A percentile compares a stretch with the other conserved stretches of the same genome.
Evolutionary conservation across 2,797 vertebrate genomes (phyloP).

Genomic region (Spinus pinus): DNA sequence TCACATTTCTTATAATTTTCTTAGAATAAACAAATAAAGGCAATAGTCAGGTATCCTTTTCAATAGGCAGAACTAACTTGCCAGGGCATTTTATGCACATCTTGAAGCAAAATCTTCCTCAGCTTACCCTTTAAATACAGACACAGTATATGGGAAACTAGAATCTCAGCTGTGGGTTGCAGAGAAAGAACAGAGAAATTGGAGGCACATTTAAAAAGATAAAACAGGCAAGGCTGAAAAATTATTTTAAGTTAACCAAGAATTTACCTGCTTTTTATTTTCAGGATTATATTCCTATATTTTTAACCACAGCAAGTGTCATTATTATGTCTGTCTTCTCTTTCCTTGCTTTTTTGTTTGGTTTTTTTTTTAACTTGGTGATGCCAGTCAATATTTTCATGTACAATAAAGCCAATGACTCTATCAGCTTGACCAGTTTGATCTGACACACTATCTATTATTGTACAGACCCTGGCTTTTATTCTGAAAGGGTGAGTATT

Average conservation of each 20-base stretch:
- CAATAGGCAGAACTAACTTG: neutral
- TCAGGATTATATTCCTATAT: neutral
- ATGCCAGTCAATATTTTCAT: neutral
- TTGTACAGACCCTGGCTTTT: neutral
- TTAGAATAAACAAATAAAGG: neutral
- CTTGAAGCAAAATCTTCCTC: neutral
- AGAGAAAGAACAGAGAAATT: neutral
- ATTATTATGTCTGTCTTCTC: neutral
- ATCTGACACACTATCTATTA: neutral
- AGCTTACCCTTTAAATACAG: rapidly evolving
- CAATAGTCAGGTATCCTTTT: neutral
- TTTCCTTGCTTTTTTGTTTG: neutral
- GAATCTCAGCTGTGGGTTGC: neutral
- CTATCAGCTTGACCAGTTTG: neutral
- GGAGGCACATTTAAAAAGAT: neutral
- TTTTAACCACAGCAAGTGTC: neutral
- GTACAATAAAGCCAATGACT: neutral
- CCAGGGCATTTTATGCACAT: neutral
- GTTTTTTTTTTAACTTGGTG: neutral
- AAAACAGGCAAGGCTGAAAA: neutral
- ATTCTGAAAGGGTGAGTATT: neutral
- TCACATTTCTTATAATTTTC: neutral
- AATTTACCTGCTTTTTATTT: neutral
- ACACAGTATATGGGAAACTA: neutral
- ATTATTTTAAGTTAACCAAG: neutral